Conservation (phyloP, 2,888 invertebrate genomes). For the Acrocera orbiculus region DNA sequence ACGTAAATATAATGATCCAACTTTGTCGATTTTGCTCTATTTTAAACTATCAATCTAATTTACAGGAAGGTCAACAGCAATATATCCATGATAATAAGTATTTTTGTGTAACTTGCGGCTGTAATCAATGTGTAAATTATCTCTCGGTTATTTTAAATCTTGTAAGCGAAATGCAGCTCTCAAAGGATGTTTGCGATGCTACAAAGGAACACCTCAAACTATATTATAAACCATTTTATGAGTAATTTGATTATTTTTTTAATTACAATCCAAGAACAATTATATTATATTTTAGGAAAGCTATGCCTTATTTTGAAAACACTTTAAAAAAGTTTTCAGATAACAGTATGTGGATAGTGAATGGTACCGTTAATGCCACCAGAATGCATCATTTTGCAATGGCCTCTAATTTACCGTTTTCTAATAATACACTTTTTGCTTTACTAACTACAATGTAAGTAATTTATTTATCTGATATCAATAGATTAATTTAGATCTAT, state of each 20-base stretch:
- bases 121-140: conserved; percentile 27
- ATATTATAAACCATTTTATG: conserved; percentile 27
- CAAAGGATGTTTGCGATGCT: conserved; percentile 28
- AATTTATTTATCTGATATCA: background rate
- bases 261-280: background rate
- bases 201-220: conserved; percentile 24
- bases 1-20: too few relatives aligned
- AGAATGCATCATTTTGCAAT: conserved; percentile 28
- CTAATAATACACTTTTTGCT: conserved; percentile 29
- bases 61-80: too few relatives aligned
- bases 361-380: conserved; percentile 25
- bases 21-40: too few relatives aligned
- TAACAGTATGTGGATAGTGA: conserved; percentile 26
- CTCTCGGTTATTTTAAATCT: conserved; percentile 27
- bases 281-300: background rate
- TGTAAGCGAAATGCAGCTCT: conserved; percentile 29
- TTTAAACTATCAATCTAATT: too few relatives aligned
- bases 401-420: conserved; percentile 26
- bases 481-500: too few relatives aligned
- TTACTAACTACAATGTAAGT: conserved; percentile 29
- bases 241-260: conserved; percentile 16
- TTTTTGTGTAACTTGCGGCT: conserved; percentile 28
- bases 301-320: too few relatives aligned
- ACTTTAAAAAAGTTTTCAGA: too few relatives aligned
- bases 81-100: conserved; percentile 22